These are phyloP conservation scores for Leucania comma DNA, from an alignment of 2,888 invertebrate genomes.

Conservation along the genomic window DNA sequence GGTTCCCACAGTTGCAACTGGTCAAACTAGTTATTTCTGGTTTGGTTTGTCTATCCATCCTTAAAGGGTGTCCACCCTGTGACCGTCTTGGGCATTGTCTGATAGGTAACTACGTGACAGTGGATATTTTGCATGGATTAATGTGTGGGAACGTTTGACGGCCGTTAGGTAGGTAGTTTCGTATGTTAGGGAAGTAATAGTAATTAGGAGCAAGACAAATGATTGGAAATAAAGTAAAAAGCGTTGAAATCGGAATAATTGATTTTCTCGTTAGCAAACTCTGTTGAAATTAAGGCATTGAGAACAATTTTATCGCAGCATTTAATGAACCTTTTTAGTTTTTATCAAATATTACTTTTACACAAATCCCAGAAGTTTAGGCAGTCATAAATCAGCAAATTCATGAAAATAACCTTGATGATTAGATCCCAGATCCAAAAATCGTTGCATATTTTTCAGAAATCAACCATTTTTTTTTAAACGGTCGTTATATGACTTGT, in stretches of 20 bases:
- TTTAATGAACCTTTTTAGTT: neutral
- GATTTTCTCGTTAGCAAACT: neutral
- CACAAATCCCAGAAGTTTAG: neutral
- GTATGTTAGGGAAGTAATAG: neutral
- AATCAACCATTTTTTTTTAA: too few species aligned
- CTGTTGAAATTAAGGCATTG: too few species aligned
- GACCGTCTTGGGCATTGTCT: slow-evolving; percentile 67
- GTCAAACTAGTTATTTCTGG: slow-evolving; percentile 86
- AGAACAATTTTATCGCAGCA: neutral
- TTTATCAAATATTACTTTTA: neutral
- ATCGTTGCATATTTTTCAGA: neutral
- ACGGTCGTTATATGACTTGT: too few species aligned
- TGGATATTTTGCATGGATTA: slow-evolving; percentile 77
- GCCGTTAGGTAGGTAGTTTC: slow-evolving; percentile 30
- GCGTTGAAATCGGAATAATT: neutral
- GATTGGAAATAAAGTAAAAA: neutral
- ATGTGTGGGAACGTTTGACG: slow-evolving; percentile 65
- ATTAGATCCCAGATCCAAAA: neutral
- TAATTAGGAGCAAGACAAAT: slow-evolving; percentile 1
- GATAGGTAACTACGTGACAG: slow-evolving; percentile 73
- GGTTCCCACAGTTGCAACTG: slow-evolving; percentile 84
- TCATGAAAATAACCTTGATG: too few species aligned
- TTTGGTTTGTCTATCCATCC: slow-evolving; percentile 78
- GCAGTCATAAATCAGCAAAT: neutral
- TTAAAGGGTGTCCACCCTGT: slow-evolving; percentile 77